phyloP scores from a whole-genome alignment of 1,140 invertebrate genomes.

The Lamellibrachia luymesi region DNA sequence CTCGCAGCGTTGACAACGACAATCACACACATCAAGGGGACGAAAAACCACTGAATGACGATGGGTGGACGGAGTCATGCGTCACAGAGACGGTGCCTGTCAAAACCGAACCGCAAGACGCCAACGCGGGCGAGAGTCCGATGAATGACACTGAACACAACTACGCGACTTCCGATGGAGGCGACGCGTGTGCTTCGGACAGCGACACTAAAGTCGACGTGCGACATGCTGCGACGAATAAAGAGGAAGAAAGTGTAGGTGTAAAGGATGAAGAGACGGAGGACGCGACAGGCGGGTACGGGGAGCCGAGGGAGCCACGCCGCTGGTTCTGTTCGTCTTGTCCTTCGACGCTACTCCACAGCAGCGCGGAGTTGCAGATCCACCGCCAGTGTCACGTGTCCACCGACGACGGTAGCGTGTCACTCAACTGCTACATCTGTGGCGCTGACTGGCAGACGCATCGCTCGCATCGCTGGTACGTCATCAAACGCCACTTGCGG shows the following conservation, averaged over 20 bases:
- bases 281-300: neutral
- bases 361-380: neutral
- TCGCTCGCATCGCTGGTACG: neutral
- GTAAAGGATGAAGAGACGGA: neutral
- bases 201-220: neutral
- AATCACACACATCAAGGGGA: neutral
- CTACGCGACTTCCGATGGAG: neutral
- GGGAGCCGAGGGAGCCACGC: neutral
- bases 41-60: neutral
- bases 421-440: constrained; percentile 6
- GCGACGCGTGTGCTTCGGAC: neutral
- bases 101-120: neutral
- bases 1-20: neutral
- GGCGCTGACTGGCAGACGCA: constrained; percentile 3
- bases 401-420: neutral
- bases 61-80: neutral
- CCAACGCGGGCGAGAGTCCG: neutral
- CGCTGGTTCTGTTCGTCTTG: neutral
- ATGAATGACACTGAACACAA: neutral
- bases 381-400: neutral
- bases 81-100: neutral
- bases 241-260: neutral
- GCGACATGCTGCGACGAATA: neutral
- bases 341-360: constrained; percentile 6
- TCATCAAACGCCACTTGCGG: constrained; percentile 1